Percentiles rank a stretch among this genome's conserved stretches.
phyloP scores from a whole-genome alignment of 2,888 invertebrate species.

The Catonia carolina region DNA sequence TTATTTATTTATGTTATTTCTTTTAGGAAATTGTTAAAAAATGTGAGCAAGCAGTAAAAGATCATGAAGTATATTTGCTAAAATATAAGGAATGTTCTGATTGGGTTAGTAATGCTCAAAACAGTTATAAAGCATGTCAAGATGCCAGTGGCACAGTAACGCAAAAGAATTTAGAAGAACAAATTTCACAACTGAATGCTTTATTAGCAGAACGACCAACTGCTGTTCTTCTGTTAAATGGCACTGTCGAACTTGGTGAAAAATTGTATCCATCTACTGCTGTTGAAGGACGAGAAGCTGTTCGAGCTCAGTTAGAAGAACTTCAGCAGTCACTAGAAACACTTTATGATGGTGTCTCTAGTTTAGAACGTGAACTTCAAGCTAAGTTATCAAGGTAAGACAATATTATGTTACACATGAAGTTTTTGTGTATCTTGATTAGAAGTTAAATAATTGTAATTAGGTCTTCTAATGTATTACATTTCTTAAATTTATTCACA shows the following conservation, averaged over 20 bases:
- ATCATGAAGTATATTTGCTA: conserved; percentile 71
- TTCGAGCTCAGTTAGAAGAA: conserved; percentile 75
- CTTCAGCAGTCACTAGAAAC: conserved; percentile 75
- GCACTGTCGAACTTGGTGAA: conserved; percentile 80
- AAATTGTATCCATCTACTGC: conserved; percentile 81
- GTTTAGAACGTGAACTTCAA: conserved; percentile 71
- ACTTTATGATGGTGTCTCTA: conserved; percentile 71
- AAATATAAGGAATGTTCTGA: conserved; percentile 78
- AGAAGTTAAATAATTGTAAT: background rate
- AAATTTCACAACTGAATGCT: conserved; percentile 64
- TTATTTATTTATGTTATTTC: conserved; percentile 12
- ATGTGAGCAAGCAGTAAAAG: conserved; percentile 79
- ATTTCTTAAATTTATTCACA: too few relatives aligned
- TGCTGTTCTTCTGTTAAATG: conserved; percentile 68
- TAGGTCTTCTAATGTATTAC: too few relatives aligned
- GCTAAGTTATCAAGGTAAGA: conserved; percentile 61
- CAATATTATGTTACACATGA: too few relatives aligned
- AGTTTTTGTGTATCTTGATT: background rate
- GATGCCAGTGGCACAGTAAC: conserved; percentile 39
- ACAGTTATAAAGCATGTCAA: conserved; percentile 60
- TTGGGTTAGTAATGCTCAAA: conserved; percentile 70
- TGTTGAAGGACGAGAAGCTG: conserved; percentile 76
- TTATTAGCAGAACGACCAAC: conserved; percentile 67
- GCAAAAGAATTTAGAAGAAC: conserved; percentile 53
- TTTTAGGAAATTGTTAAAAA: conserved; percentile 75